Conservation (phyloP, 2,113 vertebrate genomes). For the Tachycineta bicolor region DNA sequence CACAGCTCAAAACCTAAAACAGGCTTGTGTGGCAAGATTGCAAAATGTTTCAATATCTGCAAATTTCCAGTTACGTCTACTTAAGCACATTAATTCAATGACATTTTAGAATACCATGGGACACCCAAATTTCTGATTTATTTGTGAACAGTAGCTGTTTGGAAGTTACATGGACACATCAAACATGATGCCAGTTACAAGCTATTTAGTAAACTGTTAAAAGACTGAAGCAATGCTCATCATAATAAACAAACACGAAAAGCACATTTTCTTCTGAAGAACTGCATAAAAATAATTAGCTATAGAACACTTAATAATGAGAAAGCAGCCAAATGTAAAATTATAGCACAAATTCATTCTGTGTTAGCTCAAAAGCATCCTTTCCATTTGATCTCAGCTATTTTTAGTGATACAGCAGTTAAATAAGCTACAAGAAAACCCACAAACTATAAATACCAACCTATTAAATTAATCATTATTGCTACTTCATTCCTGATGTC, state of each 20-base stretch:
- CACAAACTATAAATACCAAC: neutral
- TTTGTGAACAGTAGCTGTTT: neutral
- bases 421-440: neutral
- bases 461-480: neutral
- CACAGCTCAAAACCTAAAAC: neutral
- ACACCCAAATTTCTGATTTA: neutral
- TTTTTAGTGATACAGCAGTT: neutral
- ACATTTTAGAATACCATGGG: neutral
- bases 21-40: neutral
- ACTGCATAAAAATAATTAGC: neutral
- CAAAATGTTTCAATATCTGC: neutral
- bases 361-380: neutral
- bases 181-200: neutral
- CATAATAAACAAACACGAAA: neutral
- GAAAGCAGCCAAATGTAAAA: neutral
- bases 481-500: neutral
- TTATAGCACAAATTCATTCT: neutral
- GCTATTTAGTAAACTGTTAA: neutral
- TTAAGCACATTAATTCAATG: neutral
- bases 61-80: neutral
- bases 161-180: neutral
- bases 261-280: neutral
- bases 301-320: neutral
- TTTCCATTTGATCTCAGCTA: neutral
- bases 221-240: neutral